Conservation (phyloP, 2,113 vertebrate species). For the Ornithorhynchus anatinus region DNA sequence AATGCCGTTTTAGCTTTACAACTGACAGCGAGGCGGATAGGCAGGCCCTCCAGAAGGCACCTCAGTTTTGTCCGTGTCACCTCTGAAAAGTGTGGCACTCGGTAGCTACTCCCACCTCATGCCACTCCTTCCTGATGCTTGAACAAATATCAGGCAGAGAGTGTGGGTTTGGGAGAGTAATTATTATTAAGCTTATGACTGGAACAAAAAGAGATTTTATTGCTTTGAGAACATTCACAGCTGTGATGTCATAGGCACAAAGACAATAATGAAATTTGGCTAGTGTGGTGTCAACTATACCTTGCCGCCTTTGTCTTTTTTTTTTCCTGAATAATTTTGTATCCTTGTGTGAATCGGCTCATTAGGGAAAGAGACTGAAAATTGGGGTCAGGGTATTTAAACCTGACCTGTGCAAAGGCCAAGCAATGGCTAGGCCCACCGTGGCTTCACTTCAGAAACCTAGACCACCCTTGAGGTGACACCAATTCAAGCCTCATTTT, state of each 20-base stretch:
- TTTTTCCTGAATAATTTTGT: conserved; percentile 71
- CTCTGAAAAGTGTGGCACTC: conserved; percentile 9
- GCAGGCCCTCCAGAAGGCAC: conserved; percentile 57
- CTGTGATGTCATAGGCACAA: conserved; percentile 78
- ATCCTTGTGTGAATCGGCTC: conserved; percentile 86
- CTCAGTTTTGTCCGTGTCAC: conserved; percentile 44
- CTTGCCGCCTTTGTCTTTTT: conserved; percentile 75
- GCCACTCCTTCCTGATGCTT: conserved; percentile 45
- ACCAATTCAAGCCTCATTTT: conserved; percentile 94
- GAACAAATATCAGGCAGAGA: conserved; percentile 60
- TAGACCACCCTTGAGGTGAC: conserved; percentile 92
- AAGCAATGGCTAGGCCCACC: conserved; percentile 87
- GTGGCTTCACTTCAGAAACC: conserved; percentile 90
- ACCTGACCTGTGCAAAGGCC: conserved; percentile 90
- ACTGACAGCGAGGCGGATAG: conserved; percentile 47
- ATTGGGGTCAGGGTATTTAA: conserved; percentile 98
- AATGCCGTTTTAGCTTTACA: conserved; percentile 57
- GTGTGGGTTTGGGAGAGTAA: conserved; percentile 67
- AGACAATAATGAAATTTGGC: conserved; percentile 74
- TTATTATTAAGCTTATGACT: conserved; percentile 64
- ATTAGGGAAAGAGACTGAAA: conserved; percentile 96
- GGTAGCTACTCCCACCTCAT: conserved; percentile 41
- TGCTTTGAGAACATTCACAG: conserved; percentile 61
- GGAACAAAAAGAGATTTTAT: conserved; percentile 50
- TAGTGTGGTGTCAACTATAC: conserved; percentile 75